These are phyloP conservation scores for Noctua janthina DNA, from an alignment of 2,888 invertebrate genomes.

Conservation along the genomic window DNA sequence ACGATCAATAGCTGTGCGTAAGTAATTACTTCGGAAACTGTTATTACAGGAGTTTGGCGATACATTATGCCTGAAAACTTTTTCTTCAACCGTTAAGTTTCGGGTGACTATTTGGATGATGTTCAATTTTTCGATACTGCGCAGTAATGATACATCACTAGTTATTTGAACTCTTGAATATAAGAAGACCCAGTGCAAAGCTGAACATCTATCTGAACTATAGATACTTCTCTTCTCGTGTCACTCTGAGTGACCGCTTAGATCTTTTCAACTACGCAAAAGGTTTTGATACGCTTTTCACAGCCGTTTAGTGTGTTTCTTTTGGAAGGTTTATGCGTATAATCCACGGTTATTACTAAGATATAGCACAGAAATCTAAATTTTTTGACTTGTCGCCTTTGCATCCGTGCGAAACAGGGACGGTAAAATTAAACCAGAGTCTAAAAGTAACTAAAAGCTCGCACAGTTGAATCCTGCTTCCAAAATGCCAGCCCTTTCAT, in stretches of 20 bases:
- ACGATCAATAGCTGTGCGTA: conserved; percentile 10
- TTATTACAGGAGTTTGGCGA: conserved; percentile 3
- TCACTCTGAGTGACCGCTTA: not conserved
- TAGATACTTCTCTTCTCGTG: not conserved
- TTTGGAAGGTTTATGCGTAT: not conserved
- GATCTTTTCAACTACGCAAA: not conserved
- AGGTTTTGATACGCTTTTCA: not conserved
- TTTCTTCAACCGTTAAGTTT: conserved; percentile 4
- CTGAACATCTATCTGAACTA: too few species aligned
- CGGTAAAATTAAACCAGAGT: not conserved
- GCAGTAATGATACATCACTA: not conserved
- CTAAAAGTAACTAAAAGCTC: not conserved
- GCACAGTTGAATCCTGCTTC: not conserved
- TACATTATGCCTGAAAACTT: not conserved
- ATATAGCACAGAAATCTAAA: not conserved
- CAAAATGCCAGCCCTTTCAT: conserved; percentile 5
- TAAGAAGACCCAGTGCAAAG: not conserved
- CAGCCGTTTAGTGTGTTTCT: not conserved
- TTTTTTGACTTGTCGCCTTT: not conserved
- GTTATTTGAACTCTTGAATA: not conserved
- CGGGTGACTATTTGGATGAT: not conserved
- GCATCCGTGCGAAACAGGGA: not conserved
- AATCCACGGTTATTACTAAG: not conserved
- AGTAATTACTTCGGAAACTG: conserved; percentile 31
- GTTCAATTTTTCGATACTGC: not conserved